Evolutionary conservation across 2,888 invertebrate genomes (phyloP).

Genomic region (Athalia rosae): DNA sequence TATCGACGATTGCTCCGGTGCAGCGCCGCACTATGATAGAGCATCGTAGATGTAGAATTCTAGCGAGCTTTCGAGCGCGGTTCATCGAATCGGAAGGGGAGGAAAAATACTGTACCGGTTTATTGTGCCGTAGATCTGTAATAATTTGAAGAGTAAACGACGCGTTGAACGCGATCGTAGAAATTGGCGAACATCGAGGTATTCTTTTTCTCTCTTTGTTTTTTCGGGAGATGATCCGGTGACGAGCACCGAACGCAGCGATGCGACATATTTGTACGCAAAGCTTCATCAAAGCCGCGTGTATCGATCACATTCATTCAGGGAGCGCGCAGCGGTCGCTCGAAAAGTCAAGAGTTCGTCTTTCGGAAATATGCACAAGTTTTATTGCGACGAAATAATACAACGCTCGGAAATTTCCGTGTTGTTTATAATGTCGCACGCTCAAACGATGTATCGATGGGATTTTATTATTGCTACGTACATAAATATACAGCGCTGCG

Average conservation of each 20-base stretch:
- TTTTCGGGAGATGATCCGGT: not conserved
- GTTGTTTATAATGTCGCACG: no score
- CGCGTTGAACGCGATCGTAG: no score
- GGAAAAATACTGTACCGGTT: not conserved
- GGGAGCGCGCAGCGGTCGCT: not conserved
- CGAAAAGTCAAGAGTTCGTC: not conserved
- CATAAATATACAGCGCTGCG: no score
- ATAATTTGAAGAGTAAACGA: not conserved
- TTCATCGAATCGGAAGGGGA: not conserved
- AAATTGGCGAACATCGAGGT: no score
- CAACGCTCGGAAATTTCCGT: not conserved
- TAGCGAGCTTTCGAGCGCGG: not conserved
- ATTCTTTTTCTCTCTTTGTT: no score
- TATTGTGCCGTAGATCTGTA: not conserved
- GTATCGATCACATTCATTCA: conserved; percentile 39
- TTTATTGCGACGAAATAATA: not conserved
- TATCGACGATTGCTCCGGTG: conserved; percentile 26
- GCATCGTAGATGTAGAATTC: conserved; percentile 8
- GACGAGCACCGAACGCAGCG: not conserved
- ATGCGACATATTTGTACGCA: conserved; percentile 42
- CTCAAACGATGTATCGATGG: no score
- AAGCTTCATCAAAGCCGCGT: conserved; percentile 35
- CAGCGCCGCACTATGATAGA: not conserved
- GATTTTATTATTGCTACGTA: no score
- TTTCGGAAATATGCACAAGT: not conserved